Evolutionary conservation across 2,113 vertebrate genomes (phyloP), one percentile per base, ranked within the genome.

Genomic region (Ellobius talpinus): DNA sequence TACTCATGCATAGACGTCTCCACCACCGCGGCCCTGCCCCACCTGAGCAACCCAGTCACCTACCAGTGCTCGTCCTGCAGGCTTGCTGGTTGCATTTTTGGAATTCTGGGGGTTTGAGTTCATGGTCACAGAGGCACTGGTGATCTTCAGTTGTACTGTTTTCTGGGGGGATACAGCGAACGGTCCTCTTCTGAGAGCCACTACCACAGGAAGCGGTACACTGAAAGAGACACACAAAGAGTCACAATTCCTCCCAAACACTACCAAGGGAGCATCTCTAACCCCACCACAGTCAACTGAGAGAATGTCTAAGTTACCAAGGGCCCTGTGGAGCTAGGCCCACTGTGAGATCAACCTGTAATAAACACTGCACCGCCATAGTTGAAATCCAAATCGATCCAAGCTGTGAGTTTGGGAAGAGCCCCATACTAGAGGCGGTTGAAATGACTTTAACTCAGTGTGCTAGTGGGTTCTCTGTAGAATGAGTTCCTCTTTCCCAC

Each of bases 201-300:
- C 97, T 98, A 73, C 99, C 99, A 94, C 99, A 99, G 39, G 99
- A 98, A 96, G 95, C 93, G 0, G 97, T 96, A 81, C 99, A 99
- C 99, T 99, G 98, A 86, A 98, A 98, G 72, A 97, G 52, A 45
- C 47, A 58, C 8, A 66, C 0, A 68, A 1, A 2, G n/a, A 96
- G 61, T 86, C 31, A 7, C 14, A 66, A 50, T 31, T 85, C 19
- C 7, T 19, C 29, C 29, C 33, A 16, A 74, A 31, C 1, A 14
- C 24, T 21, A 23, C 17, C 4, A 23, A 36, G 5, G 76, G 19
- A 90, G 11, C 0, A 6, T 3, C 26, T 24, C 4, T 45, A 55
- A 4, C 5, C 21, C 50, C 29, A 45, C 61, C 11, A 23, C 33
- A 87, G 55, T 42, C 47, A 81, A 16, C 8, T 3, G 36, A 58